These are phyloP conservation scores for Pediacus dermestoides DNA, from an alignment of 2,888 invertebrate genomes.

Conservation along the genomic window DNA sequence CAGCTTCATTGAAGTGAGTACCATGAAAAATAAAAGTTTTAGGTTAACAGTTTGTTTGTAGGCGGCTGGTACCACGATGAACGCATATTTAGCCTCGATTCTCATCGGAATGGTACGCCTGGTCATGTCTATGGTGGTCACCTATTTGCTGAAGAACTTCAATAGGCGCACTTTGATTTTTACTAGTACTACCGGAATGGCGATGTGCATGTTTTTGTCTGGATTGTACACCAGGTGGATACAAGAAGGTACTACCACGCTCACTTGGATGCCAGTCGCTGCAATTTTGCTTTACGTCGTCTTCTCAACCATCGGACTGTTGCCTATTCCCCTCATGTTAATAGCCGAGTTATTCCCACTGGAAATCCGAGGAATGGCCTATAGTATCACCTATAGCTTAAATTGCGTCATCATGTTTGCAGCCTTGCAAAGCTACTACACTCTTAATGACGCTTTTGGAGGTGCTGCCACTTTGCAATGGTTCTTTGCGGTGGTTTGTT, in stretches of 20 bases:
- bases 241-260: slow-evolving; percentile 44
- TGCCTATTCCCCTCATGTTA: slow-evolving; percentile 62
- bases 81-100: slow-evolving; percentile 56
- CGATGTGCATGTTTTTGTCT: slow-evolving; percentile 54
- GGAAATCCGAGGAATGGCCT: slow-evolving; percentile 58
- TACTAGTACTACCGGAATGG: slow-evolving; percentile 54
- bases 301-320: slow-evolving; percentile 56
- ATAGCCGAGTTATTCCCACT: slow-evolving; percentile 60
- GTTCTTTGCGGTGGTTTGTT: slow-evolving; percentile 54
- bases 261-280: slow-evolving; percentile 52
- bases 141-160: slow-evolving; percentile 53
- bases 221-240: slow-evolving; percentile 54
- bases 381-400: slow-evolving; percentile 55
- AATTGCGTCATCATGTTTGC: slow-evolving; percentile 58
- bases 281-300: slow-evolving; percentile 58
- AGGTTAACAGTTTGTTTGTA: slow-evolving; percentile 29
- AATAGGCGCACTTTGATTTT: slow-evolving; percentile 54
- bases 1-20: slow-evolving; percentile 54
- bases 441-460: slow-evolving; percentile 40
- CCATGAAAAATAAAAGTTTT: slow-evolving; percentile 2
- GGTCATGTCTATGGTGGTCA: slow-evolving; percentile 56
- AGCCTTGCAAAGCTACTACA: slow-evolving; percentile 54
- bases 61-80: slow-evolving; percentile 53
- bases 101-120: slow-evolving; percentile 56
- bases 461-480: slow-evolving; percentile 55